phyloP scores from a whole-genome alignment of 2,113 vertebrate species.

The Gymnogyps californianus region DNA sequence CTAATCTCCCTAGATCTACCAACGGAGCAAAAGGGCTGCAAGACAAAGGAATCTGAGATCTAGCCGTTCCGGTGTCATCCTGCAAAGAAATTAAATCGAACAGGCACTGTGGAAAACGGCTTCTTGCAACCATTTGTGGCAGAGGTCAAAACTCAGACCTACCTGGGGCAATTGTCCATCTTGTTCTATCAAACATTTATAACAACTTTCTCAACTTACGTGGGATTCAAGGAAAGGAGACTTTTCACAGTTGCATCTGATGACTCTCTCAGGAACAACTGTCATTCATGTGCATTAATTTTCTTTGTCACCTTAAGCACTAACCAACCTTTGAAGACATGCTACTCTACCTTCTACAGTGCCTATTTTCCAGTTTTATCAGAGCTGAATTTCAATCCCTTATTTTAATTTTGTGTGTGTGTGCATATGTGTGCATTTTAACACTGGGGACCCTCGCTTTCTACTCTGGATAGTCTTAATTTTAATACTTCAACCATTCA shows the following conservation, averaged over 20 bases:
- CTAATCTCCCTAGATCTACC: conserved; percentile 42
- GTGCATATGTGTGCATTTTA: background rate
- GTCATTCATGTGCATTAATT: conserved; percentile 15
- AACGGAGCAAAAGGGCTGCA: background rate
- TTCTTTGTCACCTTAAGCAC: conserved; percentile 42
- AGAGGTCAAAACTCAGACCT: conserved; percentile 42
- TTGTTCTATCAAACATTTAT: conserved; percentile 36
- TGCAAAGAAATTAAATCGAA: conserved; percentile 31
- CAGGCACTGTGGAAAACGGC: background rate
- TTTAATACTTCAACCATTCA: background rate
- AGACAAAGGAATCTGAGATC: conserved; percentile 17
- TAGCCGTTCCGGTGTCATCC: background rate
- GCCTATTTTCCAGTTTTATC: background rate
- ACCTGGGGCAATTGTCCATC: conserved; percentile 45
- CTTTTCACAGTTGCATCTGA: background rate
- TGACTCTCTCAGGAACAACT: conserved; percentile 3
- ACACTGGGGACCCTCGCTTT: background rate
- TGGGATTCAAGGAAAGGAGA: background rate
- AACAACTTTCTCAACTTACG: conserved; percentile 5
- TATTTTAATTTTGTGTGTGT: background rate
- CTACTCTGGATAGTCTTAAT: background rate
- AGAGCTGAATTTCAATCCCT: conserved; percentile 28
- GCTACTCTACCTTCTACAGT: background rate
- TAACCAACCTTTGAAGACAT: conserved; percentile 12
- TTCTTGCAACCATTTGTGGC: background rate